Evolutionary conservation across 2,888 invertebrate genomes (phyloP).

Genomic region (Drosophila merina): DNA sequence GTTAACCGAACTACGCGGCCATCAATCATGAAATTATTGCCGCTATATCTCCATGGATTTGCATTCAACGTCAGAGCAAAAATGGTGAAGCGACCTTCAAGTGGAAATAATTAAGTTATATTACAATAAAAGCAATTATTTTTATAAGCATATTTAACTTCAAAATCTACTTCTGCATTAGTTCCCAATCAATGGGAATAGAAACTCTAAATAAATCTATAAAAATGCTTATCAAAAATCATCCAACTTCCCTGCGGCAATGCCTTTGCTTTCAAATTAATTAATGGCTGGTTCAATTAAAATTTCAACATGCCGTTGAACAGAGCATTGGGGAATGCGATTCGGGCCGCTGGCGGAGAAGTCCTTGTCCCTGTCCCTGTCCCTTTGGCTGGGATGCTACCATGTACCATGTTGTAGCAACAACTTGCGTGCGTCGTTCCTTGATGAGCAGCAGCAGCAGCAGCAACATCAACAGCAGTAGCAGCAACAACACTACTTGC

Average conservation of each 20-base stretch:
- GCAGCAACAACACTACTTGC: slow-evolving; percentile 35
- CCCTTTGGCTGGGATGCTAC: slow-evolving; percentile 41
- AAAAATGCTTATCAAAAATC: not conserved
- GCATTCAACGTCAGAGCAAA: slow-evolving; percentile 40
- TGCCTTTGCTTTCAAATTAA: slow-evolving; percentile 78
- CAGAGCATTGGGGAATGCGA: slow-evolving; percentile 42
- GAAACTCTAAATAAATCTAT: too few relatives aligned
- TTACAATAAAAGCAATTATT: not conserved
- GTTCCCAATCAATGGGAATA: too few relatives aligned
- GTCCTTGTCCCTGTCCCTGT: slow-evolving; percentile 34
- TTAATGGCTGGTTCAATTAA: slow-evolving; percentile 84
- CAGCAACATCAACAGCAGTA: slow-evolving; percentile 36
- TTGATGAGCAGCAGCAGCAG: slow-evolving; percentile 60
- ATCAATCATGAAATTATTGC: slow-evolving; percentile 78
- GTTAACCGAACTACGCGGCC: slow-evolving; percentile 74
- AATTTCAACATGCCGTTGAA: slow-evolving; percentile 83
- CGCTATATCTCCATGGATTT: slow-evolving; percentile 65
- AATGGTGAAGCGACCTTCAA: not conserved
- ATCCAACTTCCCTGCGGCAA: not conserved
- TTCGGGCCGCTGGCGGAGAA: slow-evolving; percentile 9
- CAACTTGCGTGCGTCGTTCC: slow-evolving; percentile 75
- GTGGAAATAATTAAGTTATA: not conserved
- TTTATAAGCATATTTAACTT: too few relatives aligned
- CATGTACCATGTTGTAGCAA: slow-evolving; percentile 75
- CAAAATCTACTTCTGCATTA: too few relatives aligned